These are phyloP conservation scores for Leguminivora glycinivorella DNA, from an alignment of 1,140 invertebrate genomes.

Conservation along the genomic window DNA sequence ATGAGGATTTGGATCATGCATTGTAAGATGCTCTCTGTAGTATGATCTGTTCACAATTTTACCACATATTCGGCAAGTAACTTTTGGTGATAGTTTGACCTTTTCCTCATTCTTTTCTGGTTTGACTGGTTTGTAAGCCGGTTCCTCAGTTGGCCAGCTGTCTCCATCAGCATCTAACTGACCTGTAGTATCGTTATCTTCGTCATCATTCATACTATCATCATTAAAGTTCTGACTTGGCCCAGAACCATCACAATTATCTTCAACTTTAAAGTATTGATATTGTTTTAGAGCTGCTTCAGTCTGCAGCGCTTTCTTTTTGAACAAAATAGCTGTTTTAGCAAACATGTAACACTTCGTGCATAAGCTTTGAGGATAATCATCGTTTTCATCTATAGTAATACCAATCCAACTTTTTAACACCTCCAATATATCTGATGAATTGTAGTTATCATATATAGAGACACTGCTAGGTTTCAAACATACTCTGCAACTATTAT, in stretches of 20 bases:
- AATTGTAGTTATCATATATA: constrained; percentile 42
- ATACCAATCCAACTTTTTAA: constrained; percentile 46
- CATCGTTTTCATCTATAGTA: constrained; percentile 44
- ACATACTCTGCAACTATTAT: constrained; percentile 47
- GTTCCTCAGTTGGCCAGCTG: constrained; percentile 10
- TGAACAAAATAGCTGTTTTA: constrained; percentile 33
- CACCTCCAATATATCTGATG: constrained; percentile 42
- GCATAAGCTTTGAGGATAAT: constrained; percentile 46
- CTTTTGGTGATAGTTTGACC: constrained; percentile 43
- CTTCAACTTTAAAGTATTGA: neutral
- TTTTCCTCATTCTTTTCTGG: constrained; percentile 38
- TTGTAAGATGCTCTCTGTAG: constrained; percentile 63
- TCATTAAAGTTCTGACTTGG: neutral
- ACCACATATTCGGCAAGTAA: constrained; percentile 63
- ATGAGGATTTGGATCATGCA: constrained; percentile 63
- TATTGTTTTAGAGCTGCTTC: constrained; percentile 30
- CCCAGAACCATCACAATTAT: neutral
- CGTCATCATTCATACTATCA: constrained; percentile 9
- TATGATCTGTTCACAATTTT: constrained; percentile 63
- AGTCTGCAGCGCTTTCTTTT: constrained; percentile 35
- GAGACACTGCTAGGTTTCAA: constrained; percentile 43
- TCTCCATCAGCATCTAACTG: constrained; percentile 1
- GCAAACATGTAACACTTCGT: constrained; percentile 23
- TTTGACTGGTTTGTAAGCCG: constrained; percentile 30
- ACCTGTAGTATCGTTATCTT: neutral